Evolutionary conservation across 2,797 vertebrate species (phyloP), one percentile per base, ranked within the genome.

Genomic region (Rhincodon typus): DNA sequence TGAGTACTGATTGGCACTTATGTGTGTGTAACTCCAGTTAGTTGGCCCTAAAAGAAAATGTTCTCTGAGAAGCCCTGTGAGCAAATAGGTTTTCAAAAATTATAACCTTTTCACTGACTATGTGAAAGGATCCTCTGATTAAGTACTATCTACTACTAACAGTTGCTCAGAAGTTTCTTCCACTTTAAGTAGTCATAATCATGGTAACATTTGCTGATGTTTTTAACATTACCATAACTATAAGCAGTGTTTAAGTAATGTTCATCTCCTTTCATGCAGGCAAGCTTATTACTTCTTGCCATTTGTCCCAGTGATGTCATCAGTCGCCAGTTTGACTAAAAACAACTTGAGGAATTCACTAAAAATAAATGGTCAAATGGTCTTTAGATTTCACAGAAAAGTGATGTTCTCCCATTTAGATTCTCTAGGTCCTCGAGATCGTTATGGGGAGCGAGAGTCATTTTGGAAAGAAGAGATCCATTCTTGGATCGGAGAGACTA

Each of bases 381-480:
- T 15, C 93, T 72, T 38, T 46, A 74, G 46, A 77, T 3, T 27
- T 53, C 70, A 21, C n/a, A 42, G 67, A 67, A 38, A 91, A 67
- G 7, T 93, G 34, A 77, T 77, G 19, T 21, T 34, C 70, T 17
- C 69, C 19, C 17, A 57, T 34, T 95, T 53, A 95, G 94, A 95
- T 95, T 53, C 70, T 53, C 27, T 96, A 95, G 97, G 97, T 96
- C 97, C 96, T 46, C 97, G 98, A 23, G 98, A 99, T 96, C 98
- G 98, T 95, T 99, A 99, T 72, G 97, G 99, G 97, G 99, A 99
- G 30, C 97, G 97, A 96, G 98, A 98, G 38, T 97, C 97, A 34
- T 99, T 98, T 99, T 98, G 96, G 99, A 99, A 19, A 97, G 99
- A 96, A 98, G 98, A 34, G 99, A 98, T 97, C 97, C 98, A 67